Evolutionary conservation across 2,113 vertebrate genomes (phyloP).

Genomic region (Crotophaga sulcirostris): DNA sequence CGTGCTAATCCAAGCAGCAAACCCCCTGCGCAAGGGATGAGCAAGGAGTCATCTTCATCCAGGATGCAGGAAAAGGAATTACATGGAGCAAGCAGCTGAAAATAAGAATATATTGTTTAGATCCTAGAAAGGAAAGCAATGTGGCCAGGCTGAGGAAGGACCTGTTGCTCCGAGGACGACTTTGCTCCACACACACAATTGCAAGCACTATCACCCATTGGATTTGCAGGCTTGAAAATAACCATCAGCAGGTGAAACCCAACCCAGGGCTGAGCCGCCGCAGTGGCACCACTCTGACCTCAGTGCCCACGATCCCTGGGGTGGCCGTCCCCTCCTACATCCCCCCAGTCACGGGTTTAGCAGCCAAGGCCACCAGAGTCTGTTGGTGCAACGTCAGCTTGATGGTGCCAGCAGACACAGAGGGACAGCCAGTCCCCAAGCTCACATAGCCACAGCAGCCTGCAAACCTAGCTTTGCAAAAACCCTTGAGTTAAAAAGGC

Average conservation of each 20-base stretch:
- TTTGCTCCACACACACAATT: too few relatives aligned
- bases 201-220: accelerated
- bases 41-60: background rate
- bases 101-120: background rate
- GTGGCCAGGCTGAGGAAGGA: background rate
- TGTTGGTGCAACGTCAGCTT: accelerated
- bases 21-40: accelerated
- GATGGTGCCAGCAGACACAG: background rate
- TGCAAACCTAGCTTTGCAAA: background rate
- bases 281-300: background rate
- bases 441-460: background rate
- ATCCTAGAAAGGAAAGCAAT: background rate
- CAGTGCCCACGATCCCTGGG: accelerated
- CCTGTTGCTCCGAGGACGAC: accelerated
- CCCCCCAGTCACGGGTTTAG: accelerated
- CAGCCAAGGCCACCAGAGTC: accelerated
- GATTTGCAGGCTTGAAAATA: conserved; percentile 23
- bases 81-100: background rate
- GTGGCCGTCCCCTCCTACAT: accelerated
- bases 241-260: background rate
- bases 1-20: background rate
- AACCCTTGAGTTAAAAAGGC: accelerated
- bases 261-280: accelerated
- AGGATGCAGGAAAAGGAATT: background rate
- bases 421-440: background rate